Conservation (phyloP, 2,113 vertebrate species). For the Zosterops lateralis region DNA sequence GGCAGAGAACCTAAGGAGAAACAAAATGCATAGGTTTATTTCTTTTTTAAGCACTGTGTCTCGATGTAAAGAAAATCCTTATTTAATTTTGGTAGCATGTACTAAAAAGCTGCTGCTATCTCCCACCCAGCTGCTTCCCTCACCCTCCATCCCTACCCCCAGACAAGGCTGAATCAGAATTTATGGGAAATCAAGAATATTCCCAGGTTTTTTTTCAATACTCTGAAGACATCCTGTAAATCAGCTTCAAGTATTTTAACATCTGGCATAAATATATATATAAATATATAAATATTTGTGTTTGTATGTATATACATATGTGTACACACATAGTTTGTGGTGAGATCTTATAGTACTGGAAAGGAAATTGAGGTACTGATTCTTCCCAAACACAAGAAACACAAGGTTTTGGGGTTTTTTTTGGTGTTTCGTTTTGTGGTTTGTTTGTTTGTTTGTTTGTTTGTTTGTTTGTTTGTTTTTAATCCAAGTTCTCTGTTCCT, state of each 20-base stretch:
- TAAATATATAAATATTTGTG: neutral
- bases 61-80: neutral
- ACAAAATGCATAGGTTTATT: neutral
- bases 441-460: too few relatives aligned
- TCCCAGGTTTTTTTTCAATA: neutral
- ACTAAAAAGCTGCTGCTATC: neutral
- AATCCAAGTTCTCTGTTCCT: neutral
- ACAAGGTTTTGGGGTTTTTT: neutral
- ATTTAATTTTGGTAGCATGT: neutral
- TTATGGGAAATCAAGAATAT: neutral
- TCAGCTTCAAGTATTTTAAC: neutral
- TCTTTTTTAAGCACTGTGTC: neutral
- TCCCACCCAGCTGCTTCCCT: neutral
- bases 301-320: rapidly evolving
- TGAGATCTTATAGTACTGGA: neutral
- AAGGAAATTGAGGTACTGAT: neutral
- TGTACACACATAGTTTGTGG: neutral
- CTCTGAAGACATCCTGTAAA: neutral
- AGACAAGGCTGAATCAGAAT: neutral
- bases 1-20: neutral
- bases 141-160: rapidly evolving
- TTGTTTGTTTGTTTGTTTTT: too few relatives aligned
- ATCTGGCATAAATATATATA: neutral
- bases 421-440: too few relatives aligned
- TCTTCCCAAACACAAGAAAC: neutral